Evolutionary conservation across 2,888 invertebrate species (phyloP).

Genomic region (Sinopyrophorus schimmeli): DNA sequence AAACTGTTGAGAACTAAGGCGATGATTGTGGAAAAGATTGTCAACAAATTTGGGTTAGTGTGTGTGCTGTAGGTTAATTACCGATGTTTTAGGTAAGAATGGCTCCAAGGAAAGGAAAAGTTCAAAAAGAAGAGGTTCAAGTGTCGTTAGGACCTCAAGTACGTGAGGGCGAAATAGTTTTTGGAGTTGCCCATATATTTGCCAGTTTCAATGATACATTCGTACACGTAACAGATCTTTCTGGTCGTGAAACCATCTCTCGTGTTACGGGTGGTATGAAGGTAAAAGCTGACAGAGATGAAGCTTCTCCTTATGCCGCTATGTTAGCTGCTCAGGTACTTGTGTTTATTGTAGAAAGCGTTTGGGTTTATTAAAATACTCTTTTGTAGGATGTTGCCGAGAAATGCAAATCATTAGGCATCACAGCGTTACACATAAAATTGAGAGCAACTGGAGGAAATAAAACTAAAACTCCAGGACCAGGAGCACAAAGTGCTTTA

Average conservation of each 20-base stretch:
- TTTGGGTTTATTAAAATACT: constrained; percentile 13
- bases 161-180: constrained; percentile 95
- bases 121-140: constrained; percentile 95
- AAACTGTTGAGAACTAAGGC: not conserved
- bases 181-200: constrained; percentile 99
- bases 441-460: constrained; percentile 98
- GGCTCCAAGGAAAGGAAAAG: constrained; percentile 98
- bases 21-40: constrained; percentile 5
- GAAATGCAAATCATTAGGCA: constrained; percentile 95
- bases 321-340: constrained; percentile 98
- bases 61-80: not conserved
- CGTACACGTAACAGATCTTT: constrained; percentile 99
- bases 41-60: constrained; percentile 3
- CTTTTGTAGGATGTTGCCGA: constrained; percentile 90
- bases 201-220: constrained; percentile 99
- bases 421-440: constrained; percentile 98
- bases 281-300: constrained; percentile 99
- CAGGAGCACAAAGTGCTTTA: constrained; percentile 97
- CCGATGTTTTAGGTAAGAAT: constrained; percentile 61
- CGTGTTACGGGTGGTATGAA: constrained; percentile 99
- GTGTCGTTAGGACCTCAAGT: constrained; percentile 95
- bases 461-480: constrained; percentile 97
- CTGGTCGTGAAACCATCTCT: constrained; percentile 93
- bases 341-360: constrained; percentile 17
- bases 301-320: constrained; percentile 99